Evolutionary conservation across 2,888 invertebrate species (phyloP).

Genomic region (Cosmia trapezina): DNA sequence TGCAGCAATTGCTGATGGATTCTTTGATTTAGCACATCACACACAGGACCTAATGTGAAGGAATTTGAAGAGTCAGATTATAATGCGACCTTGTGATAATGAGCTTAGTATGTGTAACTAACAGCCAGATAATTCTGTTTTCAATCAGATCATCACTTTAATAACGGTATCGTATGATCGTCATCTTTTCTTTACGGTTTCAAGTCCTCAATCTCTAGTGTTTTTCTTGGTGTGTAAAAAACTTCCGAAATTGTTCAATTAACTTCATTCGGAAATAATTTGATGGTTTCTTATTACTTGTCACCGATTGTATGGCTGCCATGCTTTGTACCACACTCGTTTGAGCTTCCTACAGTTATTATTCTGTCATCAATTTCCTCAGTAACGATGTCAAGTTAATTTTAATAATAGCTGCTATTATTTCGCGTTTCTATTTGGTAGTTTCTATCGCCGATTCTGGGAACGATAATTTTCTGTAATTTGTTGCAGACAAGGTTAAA

Average conservation of each 20-base stretch:
- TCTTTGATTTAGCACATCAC: no score
- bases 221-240: neutral
- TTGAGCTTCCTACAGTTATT: conserved; percentile 22
- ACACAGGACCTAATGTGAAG: no score
- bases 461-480: conserved; percentile 26
- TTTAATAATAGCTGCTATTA: conserved; percentile 40
- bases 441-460: conserved; percentile 23
- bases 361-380: conserved; percentile 13
- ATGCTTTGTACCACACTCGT: neutral
- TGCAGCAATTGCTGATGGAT: no score
- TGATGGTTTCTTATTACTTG: conserved; percentile 4
- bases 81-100: no score
- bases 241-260: conserved; percentile 14
- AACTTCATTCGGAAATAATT: conserved; percentile 6
- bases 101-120: no score
- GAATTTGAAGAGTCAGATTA: no score
- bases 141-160: no score
- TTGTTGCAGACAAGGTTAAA: conserved; percentile 7
- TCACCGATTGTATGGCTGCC: no score
- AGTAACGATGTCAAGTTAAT: conserved; percentile 51
- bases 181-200: no score
- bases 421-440: conserved; percentile 39
- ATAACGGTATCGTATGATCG: no score
- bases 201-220: no score
- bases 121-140: no score